Base-by-base conservation (phyloP, 1,140 invertebrate genomes). In the Drosophila asahinai region DNA sequence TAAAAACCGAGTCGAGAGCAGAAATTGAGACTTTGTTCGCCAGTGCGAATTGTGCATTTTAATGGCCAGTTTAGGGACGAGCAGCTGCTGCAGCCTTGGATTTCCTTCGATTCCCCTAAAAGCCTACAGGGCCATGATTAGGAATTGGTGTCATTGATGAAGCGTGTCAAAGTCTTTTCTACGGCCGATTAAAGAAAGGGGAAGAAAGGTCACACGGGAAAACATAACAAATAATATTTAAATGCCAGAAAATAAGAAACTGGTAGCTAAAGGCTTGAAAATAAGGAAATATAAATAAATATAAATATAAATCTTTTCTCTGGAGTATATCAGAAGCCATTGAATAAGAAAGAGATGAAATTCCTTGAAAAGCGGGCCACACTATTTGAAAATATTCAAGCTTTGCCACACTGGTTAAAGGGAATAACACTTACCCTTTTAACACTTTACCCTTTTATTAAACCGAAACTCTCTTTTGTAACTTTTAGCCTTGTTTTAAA, bases 41-140 rank as follows among this genome's bases (percentile, higher is more conserved):
- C 52, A 67, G 73, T 68, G 86, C 81, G 86, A 89, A 89, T 89
- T 66, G 73, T 84, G 84, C 84, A 89, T 89, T 90, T 83, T 79
- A 89, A 89, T 89, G 81, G 74, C 70, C 78, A 68, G 70, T 81
- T 86, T 90, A 81, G 74, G 74, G 60, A 19, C 15, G 8, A 76
- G 33, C 59, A 73, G 47, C 68, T 55, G 72, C 64, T 67, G 47
- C 59, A 65, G 19, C 40, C 38, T 27, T 30, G 49, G 68, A 42
- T 64, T 55, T 61, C 12, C 51, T 5, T 27, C 6, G 61, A 47
- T 47, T 27, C 30, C 33, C 19, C n/a, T 11, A 36, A 33, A 49
- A 33, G 47, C 57, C 65, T 70, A 54, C 17, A 40, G 19, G 48
- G 60, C 59, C 45, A 80, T 80, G 77, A 71, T 71, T 72, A 67